phyloP scores from a whole-genome alignment of 2,888 invertebrate genomes.

The Caenorhabditis sp. region DNA sequence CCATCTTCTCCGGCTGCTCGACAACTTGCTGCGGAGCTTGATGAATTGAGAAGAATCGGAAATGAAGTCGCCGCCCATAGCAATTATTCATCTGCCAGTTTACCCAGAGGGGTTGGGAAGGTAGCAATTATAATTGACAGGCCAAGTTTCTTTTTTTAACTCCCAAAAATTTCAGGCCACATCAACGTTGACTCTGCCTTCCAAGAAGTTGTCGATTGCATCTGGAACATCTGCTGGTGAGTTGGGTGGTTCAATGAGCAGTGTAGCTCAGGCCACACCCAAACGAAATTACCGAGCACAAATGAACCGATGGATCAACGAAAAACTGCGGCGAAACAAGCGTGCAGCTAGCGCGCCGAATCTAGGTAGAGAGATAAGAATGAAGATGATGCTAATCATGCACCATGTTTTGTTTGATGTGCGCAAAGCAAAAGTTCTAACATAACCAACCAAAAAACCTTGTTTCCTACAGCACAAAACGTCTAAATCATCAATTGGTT shows the following conservation, averaged over 20 bases:
- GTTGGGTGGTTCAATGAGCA: slow-evolving; percentile 65
- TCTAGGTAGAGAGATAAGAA: slow-evolving; percentile 87
- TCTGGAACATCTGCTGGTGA: slow-evolving; percentile 72
- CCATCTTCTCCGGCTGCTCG: slow-evolving; percentile 81
- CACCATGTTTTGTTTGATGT: slow-evolving; percentile 48
- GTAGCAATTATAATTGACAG: slow-evolving; percentile 10
- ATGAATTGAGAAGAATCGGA: slow-evolving; percentile 78
- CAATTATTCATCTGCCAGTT: slow-evolving; percentile 74
- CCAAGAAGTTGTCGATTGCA: slow-evolving; percentile 73
- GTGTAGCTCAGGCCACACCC: slow-evolving; percentile 57
- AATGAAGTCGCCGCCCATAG: slow-evolving; percentile 54
- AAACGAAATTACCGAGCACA: slow-evolving; percentile 70
- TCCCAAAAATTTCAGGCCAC: slow-evolving; percentile 68
- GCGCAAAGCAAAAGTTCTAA: slow-evolving; percentile 6
- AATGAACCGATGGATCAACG: slow-evolving; percentile 76
- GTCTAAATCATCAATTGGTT: not conserved
- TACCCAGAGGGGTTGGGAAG: slow-evolving; percentile 77
- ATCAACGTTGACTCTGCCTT: slow-evolving; percentile 76
- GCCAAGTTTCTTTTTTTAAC: not conserved
- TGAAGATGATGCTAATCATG: slow-evolving; percentile 11
- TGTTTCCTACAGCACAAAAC: not conserved
- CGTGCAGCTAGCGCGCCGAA: slow-evolving; percentile 93
- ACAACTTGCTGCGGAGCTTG: slow-evolving; percentile 82
- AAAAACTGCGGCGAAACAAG: slow-evolving; percentile 81
- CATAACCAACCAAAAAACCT: not conserved